A percentile compares a stretch with the other conserved stretches of the same genome.
Evolutionary conservation across 2,888 invertebrate genomes (phyloP).

Genomic region (Pandemis cinnamomeana): DNA sequence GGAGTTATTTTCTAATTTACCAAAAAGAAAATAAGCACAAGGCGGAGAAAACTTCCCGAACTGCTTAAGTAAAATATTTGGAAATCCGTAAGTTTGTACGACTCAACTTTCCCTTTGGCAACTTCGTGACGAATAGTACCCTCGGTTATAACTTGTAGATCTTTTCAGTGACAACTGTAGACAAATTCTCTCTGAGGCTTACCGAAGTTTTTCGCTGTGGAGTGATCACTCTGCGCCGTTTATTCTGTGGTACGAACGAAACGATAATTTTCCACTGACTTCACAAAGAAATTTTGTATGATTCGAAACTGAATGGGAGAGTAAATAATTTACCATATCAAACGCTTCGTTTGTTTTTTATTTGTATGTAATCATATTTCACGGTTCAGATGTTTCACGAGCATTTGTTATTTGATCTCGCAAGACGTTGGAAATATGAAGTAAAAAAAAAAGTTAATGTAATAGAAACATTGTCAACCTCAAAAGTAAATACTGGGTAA

Average conservation of each 20-base stretch:
- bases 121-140: neutral
- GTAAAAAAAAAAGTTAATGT: no score
- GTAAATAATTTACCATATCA: constrained; percentile 31
- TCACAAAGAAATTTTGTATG: constrained; percentile 24
- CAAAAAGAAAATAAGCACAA: neutral
- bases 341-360: constrained; percentile 34
- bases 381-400: constrained; percentile 15
- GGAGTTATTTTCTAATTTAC: neutral
- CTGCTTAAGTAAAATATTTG: neutral
- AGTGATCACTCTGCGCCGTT: constrained; percentile 8
- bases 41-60: neutral
- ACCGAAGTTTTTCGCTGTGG: neutral
- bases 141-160: neutral
- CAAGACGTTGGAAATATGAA: no score
- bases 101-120: neutral
- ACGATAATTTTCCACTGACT: constrained; percentile 38
- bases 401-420: neutral
- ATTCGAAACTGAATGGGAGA: constrained; percentile 21
- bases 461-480: no score
- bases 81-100: neutral
- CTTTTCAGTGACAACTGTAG: neutral
- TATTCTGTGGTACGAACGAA: constrained; percentile 5
- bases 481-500: no score
- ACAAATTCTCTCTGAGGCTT: neutral
- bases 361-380: constrained; percentile 34